Percentiles rank a stretch among this genome's conserved stretches.
Evolutionary conservation across 2,888 invertebrate genomes (phyloP).

Genomic region (Maniola hyperantus): DNA sequence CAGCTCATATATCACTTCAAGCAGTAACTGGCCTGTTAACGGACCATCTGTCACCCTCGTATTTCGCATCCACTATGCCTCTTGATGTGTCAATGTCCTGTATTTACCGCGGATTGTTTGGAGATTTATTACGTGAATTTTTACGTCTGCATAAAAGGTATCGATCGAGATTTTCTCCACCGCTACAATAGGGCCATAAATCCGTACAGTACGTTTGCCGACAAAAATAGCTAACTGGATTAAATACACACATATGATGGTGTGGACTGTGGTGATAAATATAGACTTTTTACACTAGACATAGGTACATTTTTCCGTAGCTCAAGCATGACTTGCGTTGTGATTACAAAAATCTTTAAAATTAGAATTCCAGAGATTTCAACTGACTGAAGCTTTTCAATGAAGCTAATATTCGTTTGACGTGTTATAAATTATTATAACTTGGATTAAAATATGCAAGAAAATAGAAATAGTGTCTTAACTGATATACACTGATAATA

Average conservation of each 20-base stretch:
- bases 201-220: background rate
- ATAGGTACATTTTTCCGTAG: background rate
- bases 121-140: slow-evolving; percentile 19
- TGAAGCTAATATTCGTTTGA: no score
- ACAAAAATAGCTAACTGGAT: slow-evolving; percentile 9
- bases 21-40: slow-evolving; percentile 75
- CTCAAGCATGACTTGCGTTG: background rate
- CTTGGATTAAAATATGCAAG: no score
- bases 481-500: no score
- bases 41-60: slow-evolving; percentile 74
- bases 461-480: no score
- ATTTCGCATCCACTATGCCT: slow-evolving; percentile 59
- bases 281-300: background rate
- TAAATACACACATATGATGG: background rate
- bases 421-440: no score
- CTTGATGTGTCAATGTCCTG: slow-evolving; percentile 48
- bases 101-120: slow-evolving; percentile 44
- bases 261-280: background rate
- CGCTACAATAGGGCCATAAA: background rate
- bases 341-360: background rate
- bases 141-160: slow-evolving; percentile 9
- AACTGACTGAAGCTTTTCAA: background rate
- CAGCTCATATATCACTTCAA: slow-evolving; percentile 79
- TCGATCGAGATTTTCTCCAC: background rate
- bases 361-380: background rate